These are phyloP conservation scores for Sceloporus tristichus DNA, from an alignment of 2,113 vertebrate genomes.

Conservation along the genomic window DNA sequence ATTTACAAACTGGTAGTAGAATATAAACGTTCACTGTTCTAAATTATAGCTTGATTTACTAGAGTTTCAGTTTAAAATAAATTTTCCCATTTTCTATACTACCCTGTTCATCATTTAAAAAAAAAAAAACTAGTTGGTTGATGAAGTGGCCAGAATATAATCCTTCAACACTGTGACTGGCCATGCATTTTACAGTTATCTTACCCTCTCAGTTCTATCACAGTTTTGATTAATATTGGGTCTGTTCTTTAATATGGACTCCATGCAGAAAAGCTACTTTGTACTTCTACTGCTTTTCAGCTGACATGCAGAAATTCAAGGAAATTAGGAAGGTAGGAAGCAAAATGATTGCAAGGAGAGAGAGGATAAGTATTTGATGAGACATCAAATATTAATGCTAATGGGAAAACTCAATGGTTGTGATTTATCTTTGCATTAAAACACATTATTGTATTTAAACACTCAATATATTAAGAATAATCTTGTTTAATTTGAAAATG, in stretches of 20 bases:
- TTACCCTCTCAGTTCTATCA: constrained; percentile 33
- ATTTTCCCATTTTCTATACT: background rate
- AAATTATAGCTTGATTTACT: constrained; percentile 27
- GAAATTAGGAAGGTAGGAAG: constrained; percentile 48
- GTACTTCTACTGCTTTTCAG: constrained; percentile 33
- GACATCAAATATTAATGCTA: constrained; percentile 14
- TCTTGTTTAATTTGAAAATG: constrained; percentile 43
- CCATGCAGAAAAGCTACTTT: constrained; percentile 44
- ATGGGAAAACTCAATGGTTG: constrained; percentile 27
- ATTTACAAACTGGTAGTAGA: constrained; percentile 1
- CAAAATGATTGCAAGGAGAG: constrained; percentile 15
- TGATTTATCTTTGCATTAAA: constrained; percentile 38
- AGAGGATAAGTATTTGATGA: constrained; percentile 40
- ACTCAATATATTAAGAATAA: constrained; percentile 37
- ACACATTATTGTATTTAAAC: constrained; percentile 40
- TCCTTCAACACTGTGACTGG: background rate
- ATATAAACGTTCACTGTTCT: constrained; percentile 34
- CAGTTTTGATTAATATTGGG: constrained; percentile 62
- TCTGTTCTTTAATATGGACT: constrained; percentile 25
- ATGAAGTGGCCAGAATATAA: background rate
- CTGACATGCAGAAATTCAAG: constrained; percentile 40
- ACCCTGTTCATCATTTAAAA: background rate
- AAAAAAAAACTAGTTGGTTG: background rate
- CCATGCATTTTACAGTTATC: constrained; percentile 17
- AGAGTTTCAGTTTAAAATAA: constrained; percentile 25